A percentile compares a stretch with the other conserved stretches of the same genome.
phyloP scores from a whole-genome alignment of 1,140 invertebrate species.

The Monochamus saltuarius region DNA sequence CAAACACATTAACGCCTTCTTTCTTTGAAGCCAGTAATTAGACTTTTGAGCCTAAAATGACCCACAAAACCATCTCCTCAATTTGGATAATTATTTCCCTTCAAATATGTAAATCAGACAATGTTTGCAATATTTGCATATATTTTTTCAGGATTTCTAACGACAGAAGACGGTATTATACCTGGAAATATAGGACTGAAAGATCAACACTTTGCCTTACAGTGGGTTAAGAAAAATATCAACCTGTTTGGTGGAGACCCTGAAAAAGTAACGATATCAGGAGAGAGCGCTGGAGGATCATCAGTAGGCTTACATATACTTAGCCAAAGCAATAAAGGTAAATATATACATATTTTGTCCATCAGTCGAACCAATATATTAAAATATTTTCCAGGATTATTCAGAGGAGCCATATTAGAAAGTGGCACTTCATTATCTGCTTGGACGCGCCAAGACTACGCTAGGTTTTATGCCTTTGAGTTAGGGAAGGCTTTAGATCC shows the following conservation, averaged over 20 bases:
- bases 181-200: slow-evolving; percentile 9
- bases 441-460: neutral
- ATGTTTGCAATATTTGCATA: too few species aligned
- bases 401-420: slow-evolving; percentile 2
- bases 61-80: too few species aligned
- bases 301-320: neutral
- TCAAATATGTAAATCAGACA: too few species aligned
- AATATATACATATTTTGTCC: neutral
- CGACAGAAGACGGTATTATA: neutral
- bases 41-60: too few species aligned
- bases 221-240: slow-evolving; percentile 5
- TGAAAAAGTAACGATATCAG: neutral
- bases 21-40: too few species aligned
- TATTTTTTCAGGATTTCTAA: slow-evolving; percentile 11
- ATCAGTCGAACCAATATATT: neutral
- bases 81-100: too few species aligned
- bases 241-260: slow-evolving; percentile 7
- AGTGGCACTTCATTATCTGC: neutral
- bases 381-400: slow-evolving; percentile 6
- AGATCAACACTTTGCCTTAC: slow-evolving; percentile 7
- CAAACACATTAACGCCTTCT: too few species aligned
- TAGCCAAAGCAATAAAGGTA: neutral
- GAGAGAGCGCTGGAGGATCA: neutral
- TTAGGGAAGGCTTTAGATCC: neutral
- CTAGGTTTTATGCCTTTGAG: neutral